Base-by-base conservation (phyloP, 1,140 invertebrate genomes). In the Mesaphorura yosii region DNA sequence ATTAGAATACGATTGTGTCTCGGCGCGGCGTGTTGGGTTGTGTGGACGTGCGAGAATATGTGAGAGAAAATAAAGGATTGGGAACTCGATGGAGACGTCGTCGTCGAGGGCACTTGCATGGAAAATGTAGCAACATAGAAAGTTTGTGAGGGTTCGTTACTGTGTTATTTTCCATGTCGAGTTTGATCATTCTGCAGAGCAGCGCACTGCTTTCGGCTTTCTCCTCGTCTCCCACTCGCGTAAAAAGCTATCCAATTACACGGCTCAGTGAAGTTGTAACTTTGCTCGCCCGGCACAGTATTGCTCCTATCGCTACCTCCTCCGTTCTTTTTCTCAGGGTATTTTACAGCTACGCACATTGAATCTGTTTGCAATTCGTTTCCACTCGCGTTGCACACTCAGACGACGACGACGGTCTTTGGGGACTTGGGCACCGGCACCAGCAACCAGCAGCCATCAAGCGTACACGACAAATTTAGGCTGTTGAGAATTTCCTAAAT, bases 221-320 rank as follows among this genome's bases (percentile, higher is more conserved):
- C n/a, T n/a, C n/a, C n/a, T n/a, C n/a, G n/a, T n/a, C n/a, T n/a
- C n/a, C n/a, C n/a, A n/a, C n/a, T n/a, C n/a, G n/a, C n/a, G n/a
- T n/a, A n/a, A n/a, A n/a, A 56, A 58, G 59, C 55, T 62, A 62
- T 62, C 60, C 60, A 62, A 62, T 62, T 62, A 62, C 56, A 62
- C 57, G 60, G 51, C 38, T 57, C 46, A 59, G 56, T 59, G 60
- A 59, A 31, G 34, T 57, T 39, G 46, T n/a, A n/a, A n/a, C n/a
- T n/a, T n/a, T n/a, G n/a, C n/a, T n/a, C n/a, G n/a, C n/a, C n/a
- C n/a, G n/a, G n/a, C n/a, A n/a, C 51, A 57, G 50, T 56, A 58
- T 57, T 59, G 51, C 57, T 56, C 60, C 57, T 59, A 48, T 59
- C 54, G 50, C 57, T 53, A 39, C 41, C 37, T 51, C 19, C 50